phyloP scores from a whole-genome alignment of 2,113 vertebrate genomes.

The Falcunculus frontatus region DNA sequence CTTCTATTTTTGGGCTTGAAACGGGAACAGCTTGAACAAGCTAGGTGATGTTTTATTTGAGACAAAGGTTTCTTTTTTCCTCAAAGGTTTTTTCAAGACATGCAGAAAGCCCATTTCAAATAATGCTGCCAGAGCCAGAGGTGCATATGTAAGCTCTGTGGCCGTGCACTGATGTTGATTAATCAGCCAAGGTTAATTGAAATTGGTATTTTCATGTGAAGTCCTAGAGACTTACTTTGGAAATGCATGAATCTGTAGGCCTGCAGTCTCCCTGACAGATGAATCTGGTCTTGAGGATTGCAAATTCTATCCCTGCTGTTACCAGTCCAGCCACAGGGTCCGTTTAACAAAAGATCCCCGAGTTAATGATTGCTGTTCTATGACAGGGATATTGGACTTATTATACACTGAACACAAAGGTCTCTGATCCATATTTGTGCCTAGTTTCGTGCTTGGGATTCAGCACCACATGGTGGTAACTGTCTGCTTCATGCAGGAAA shows the following conservation, averaged over 20 bases:
- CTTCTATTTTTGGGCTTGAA: not conserved
- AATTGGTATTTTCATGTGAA: not conserved
- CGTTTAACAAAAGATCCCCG: constrained; percentile 29
- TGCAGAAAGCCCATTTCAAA: not conserved
- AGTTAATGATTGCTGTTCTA: constrained; percentile 57
- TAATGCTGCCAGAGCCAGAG: not conserved
- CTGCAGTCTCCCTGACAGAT: not conserved
- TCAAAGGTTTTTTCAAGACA: constrained; percentile 1
- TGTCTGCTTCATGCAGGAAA: constrained; percentile 46
- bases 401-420: constrained; percentile 50
- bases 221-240: not conserved
- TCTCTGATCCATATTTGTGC: constrained; percentile 51
- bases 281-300: constrained; percentile 35
- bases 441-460: constrained; percentile 56
- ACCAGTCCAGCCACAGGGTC: constrained; percentile 30
- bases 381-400: constrained; percentile 39
- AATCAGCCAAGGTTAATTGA: constrained; percentile 23
- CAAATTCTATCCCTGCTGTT: constrained; percentile 48
- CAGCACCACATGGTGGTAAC: constrained; percentile 34
- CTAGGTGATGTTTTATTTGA: constrained; percentile 20
- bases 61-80: constrained; percentile 29
- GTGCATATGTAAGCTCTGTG: not conserved
- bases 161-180: not conserved
- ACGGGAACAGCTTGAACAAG: not conserved
- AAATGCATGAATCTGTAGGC: not conserved